Evolutionary conservation across 2,797 vertebrate species (phyloP).

Genomic region (Serranus cabrilla): DNA sequence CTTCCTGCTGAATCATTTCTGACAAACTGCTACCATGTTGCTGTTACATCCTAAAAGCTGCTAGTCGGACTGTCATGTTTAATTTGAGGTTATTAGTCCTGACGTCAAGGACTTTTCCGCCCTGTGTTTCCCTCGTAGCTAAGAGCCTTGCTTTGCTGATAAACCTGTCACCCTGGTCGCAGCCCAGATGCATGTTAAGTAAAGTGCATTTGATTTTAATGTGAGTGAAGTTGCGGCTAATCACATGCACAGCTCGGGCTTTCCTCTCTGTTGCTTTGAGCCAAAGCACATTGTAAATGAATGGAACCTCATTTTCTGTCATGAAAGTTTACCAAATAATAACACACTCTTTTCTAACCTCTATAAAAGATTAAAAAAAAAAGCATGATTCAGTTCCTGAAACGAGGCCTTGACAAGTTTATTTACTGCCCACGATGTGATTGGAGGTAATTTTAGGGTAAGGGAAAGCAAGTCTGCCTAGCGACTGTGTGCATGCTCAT

Average conservation of each 20-base stretch:
- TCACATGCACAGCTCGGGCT: constrained; percentile 14
- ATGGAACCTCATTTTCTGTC: constrained; percentile 5
- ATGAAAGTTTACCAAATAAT: constrained; percentile 25
- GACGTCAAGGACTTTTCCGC: constrained; percentile 63
- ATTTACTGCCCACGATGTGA: constrained; percentile 29
- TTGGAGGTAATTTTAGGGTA: constrained; percentile 42
- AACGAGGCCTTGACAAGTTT: constrained; percentile 9
- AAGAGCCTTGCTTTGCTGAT: constrained; percentile 51
- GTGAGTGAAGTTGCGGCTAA: constrained; percentile 33
- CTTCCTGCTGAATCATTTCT: constrained; percentile 42
- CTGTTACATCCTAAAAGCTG: constrained; percentile 48
- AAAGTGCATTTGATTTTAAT: constrained; percentile 55
- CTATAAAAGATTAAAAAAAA: constrained; percentile 11
- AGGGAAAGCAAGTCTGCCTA: constrained; percentile 48
- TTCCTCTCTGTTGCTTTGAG: constrained; percentile 17
- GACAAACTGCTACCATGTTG: constrained; percentile 40
- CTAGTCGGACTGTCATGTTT: constrained; percentile 47
- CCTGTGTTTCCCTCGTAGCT: constrained; percentile 41
- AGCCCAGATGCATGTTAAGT: constrained; percentile 45
- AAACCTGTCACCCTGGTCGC: constrained; percentile 45
- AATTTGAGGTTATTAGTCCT: constrained; percentile 56
- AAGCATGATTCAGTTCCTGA: constrained; percentile 7
- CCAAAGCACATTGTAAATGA: not conserved
- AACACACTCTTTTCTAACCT: not conserved
- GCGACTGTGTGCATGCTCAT: constrained; percentile 62